phyloP scores from a whole-genome alignment of 2,113 vertebrate species.

The Gymnobelideus leadbeateri region DNA sequence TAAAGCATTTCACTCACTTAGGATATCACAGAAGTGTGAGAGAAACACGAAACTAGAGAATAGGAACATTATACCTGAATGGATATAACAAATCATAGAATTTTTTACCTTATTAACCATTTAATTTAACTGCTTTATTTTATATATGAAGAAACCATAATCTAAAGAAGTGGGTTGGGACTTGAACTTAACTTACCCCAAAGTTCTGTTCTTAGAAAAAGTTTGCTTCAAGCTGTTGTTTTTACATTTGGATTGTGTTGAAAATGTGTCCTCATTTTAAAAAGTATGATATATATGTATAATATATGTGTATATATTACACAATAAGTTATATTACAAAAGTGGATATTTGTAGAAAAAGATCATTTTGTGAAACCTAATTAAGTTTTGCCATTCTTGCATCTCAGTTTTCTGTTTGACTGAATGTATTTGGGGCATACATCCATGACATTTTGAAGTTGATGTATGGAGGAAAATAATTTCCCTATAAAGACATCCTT shows the following conservation, averaged over 20 bases:
- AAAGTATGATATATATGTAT: background rate
- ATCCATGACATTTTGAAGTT: background rate
- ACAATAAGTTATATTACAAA: background rate
- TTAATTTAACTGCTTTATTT: background rate
- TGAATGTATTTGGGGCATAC: background rate
- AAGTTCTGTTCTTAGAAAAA: background rate
- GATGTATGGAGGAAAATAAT: background rate
- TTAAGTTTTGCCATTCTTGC: too few relatives aligned
- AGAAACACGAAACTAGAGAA: background rate
- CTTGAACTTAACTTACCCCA: background rate
- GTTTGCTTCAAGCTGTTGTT: background rate
- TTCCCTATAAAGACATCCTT: background rate
- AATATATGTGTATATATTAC: background rate
- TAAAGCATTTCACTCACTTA: background rate
- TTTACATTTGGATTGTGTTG: background rate
- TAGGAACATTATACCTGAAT: background rate
- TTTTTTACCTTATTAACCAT: background rate
- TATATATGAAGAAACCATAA: background rate
- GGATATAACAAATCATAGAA: background rate
- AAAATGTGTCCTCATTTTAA: background rate
- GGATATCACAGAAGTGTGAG: background rate
- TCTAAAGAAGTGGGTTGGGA: background rate
- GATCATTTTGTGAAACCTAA: background rate
- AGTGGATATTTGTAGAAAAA: background rate
- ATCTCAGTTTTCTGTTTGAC: background rate